Conservation (phyloP, 2,797 vertebrate genomes). For the Phalanger gymnotis region DNA sequence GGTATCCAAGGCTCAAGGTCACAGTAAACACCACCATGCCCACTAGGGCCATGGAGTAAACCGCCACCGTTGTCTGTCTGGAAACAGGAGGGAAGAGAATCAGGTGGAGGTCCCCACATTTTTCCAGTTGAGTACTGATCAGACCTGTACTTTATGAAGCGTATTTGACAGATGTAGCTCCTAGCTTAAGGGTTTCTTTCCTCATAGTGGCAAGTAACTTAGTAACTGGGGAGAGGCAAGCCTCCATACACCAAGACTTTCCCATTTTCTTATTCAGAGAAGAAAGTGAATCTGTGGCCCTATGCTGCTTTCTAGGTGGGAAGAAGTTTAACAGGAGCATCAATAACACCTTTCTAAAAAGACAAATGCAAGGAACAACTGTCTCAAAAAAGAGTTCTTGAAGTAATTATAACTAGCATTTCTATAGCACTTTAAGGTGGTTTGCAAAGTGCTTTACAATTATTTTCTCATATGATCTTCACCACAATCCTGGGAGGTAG, state of each 20-base stretch:
- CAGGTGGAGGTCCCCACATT: background rate
- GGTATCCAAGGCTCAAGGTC: slow-evolving; percentile 88
- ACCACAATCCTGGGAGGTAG: background rate
- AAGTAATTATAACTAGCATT: background rate
- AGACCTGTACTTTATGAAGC: background rate
- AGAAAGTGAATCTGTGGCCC: background rate
- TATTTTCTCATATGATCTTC: background rate
- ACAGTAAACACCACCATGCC: slow-evolving; percentile 93
- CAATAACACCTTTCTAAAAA: background rate
- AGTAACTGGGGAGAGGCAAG: background rate
- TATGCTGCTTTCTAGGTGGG: background rate
- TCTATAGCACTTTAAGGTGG: background rate
- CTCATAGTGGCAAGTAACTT: background rate
- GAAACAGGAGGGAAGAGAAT: slow-evolving; percentile 62
- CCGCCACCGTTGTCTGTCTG: slow-evolving; percentile 91
- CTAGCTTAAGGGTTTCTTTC: background rate
- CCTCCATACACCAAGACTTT: background rate
- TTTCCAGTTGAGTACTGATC: background rate
- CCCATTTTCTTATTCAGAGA: background rate
- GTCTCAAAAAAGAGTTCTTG: background rate
- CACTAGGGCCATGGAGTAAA: slow-evolving; percentile 91
- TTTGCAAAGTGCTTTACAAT: background rate
- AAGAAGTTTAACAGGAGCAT: background rate
- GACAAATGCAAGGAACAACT: background rate
- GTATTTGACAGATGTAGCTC: background rate